Conservation (phyloP, 2,888 invertebrate genomes). For the Brachycybe producta region DNA sequence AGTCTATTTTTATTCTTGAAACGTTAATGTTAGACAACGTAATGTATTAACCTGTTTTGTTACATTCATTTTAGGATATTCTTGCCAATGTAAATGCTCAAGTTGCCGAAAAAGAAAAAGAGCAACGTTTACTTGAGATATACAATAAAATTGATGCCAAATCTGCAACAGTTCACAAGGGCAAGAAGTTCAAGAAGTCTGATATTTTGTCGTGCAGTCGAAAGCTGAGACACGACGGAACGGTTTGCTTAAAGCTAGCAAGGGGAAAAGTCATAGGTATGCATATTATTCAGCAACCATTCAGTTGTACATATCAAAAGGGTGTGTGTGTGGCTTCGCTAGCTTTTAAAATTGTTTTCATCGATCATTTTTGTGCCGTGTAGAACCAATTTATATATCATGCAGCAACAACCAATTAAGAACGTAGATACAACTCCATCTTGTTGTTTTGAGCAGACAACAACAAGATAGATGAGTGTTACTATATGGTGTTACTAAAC, state of each 20-base stretch:
- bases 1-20: not conserved
- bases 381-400: no score
- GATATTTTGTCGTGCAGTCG: conserved; percentile 74
- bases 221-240: conserved; percentile 68
- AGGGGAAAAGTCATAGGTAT: conserved; percentile 62
- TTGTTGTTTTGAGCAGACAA: no score
- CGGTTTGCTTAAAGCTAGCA: conserved; percentile 78
- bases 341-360: not conserved
- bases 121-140: conserved; percentile 78
- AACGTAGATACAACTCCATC: no score
- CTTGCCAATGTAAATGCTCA: conserved; percentile 81
- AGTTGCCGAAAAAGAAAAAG: conserved; percentile 81
- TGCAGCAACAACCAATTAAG: no score
- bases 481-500: no score
- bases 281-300: conserved; percentile 2
- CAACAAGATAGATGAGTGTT: no score
- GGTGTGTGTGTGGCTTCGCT: no score
- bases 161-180: conserved; percentile 56
- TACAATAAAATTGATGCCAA: conserved; percentile 85
- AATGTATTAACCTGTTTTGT: not conserved
- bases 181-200: conserved; percentile 82
- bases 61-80: conserved; percentile 47
- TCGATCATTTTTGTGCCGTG: no score
- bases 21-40: not conserved
- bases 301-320: not conserved